A percentile compares a stretch with the other conserved stretches of the same genome.
phyloP scores from a whole-genome alignment of 2,113 vertebrate genomes.

The Syngnathus scovelli region DNA sequence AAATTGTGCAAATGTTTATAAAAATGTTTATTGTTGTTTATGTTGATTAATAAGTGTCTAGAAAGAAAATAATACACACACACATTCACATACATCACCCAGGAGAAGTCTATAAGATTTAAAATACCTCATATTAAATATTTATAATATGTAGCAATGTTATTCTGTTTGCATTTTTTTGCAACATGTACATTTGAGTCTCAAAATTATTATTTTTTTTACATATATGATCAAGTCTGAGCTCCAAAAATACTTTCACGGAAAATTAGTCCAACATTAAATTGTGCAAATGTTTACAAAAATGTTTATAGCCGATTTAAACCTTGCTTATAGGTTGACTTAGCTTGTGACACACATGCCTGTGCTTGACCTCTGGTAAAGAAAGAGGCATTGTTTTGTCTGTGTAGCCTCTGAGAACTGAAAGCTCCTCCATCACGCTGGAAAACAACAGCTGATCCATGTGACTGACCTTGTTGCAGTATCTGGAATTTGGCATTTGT shows the following conservation, averaged over 20 bases:
- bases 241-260: background rate
- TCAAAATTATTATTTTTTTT: too few species aligned
- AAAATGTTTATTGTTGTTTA: background rate
- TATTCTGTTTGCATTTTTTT: too few species aligned
- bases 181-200: too few species aligned
- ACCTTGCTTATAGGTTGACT: too few species aligned
- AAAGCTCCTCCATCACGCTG: background rate
- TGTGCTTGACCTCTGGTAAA: background rate
- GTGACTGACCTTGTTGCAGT: background rate
- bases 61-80: too few species aligned
- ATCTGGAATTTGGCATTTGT: background rate
- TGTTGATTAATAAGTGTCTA: too few species aligned
- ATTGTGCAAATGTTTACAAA: background rate
- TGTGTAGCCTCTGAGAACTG: constrained; percentile 3
- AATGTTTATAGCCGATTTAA: background rate
- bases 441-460: constrained; percentile 22
- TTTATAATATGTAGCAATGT: too few species aligned
- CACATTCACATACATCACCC: too few species aligned
- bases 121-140: too few species aligned
- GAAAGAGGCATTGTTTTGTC: background rate
- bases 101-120: background rate
- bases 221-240: too few species aligned
- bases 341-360: background rate
- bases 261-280: background rate
- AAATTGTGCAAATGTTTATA: background rate